Conservation (phyloP, 2,113 vertebrate genomes). For the Nannobrachium achirus region DNA sequence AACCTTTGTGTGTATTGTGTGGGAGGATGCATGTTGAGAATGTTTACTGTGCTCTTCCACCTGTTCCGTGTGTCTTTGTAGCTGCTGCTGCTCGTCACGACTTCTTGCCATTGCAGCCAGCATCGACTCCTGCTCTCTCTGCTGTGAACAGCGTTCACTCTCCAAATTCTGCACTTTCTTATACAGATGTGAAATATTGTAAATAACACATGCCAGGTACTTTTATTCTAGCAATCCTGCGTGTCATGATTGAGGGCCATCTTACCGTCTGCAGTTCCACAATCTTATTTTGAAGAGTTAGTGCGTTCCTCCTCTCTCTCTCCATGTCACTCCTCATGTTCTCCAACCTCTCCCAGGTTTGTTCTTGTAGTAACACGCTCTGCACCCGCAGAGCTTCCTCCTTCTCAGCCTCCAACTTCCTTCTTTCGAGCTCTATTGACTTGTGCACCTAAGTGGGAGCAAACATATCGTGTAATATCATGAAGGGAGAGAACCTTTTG, state of each 20-base stretch:
- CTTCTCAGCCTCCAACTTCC: slow-evolving; percentile 62
- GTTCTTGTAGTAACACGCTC: slow-evolving; percentile 63
- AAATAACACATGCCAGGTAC: slow-evolving; percentile 2
- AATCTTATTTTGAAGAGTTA: slow-evolving; percentile 65
- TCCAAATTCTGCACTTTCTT: slow-evolving; percentile 77
- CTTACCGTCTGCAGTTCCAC: slow-evolving; percentile 77
- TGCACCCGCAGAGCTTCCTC: slow-evolving; percentile 55
- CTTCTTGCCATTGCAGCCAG: slow-evolving; percentile 50
- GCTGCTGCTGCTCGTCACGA: slow-evolving; percentile 51
- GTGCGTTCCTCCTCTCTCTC: slow-evolving; percentile 54
- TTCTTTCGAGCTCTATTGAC: slow-evolving; percentile 52
- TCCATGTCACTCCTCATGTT: slow-evolving; percentile 44
- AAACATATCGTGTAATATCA: not conserved
- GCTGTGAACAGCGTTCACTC: slow-evolving; percentile 43
- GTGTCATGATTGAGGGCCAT: not conserved
- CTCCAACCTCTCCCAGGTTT: slow-evolving; percentile 46
- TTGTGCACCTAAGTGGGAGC: slow-evolving; percentile 48
- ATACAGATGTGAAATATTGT: not conserved
- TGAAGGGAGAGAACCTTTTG: not conserved
- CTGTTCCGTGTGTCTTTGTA: slow-evolving; percentile 67
- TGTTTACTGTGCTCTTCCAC: slow-evolving; percentile 49
- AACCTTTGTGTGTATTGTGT: not conserved
- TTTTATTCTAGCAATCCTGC: not conserved
- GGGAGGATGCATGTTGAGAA: not conserved
- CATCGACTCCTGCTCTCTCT: slow-evolving; percentile 62